A percentile compares a stretch with the other conserved stretches of the same genome.
These are phyloP conservation scores for Polyodon spathula DNA, from an alignment of 2,113 vertebrate species.

Conservation along the genomic window DNA sequence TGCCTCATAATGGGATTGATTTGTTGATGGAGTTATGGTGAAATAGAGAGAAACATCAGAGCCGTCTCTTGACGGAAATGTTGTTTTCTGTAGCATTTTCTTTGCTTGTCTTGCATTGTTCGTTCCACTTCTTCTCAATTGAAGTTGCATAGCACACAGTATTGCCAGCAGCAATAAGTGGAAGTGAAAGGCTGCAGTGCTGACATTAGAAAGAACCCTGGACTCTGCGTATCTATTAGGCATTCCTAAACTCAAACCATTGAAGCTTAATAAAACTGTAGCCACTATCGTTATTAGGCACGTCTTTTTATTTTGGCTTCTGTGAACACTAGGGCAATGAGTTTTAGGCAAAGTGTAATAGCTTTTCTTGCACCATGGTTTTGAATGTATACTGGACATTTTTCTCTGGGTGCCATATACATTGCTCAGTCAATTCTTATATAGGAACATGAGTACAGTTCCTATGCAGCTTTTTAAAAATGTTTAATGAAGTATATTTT, in stretches of 20 bases:
- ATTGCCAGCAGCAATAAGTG: not conserved
- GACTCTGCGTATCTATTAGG: not conserved
- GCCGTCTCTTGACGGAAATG: not conserved
- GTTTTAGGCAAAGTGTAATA: not conserved
- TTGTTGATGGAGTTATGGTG: not conserved
- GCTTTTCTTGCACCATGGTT: no score
- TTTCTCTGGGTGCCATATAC: no score
- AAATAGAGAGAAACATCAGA: constrained; percentile 4
- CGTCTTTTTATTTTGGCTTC: not conserved
- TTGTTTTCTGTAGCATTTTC: no score
- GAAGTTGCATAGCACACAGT: constrained; percentile 3
- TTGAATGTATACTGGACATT: no score
- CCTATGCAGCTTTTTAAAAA: no score
- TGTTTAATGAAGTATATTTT: no score
- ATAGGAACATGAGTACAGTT: no score
- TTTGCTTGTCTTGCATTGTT: constrained; percentile 7
- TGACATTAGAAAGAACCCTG: not conserved
- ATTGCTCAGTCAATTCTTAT: no score
- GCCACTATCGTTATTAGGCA: not conserved
- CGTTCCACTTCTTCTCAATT: constrained; percentile 5
- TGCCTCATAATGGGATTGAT: no score
- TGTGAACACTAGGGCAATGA: not conserved
- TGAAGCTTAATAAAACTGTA: not conserved
- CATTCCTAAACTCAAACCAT: not conserved
- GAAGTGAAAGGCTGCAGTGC: not conserved